Evolutionary conservation across 1,140 invertebrate species (phyloP).

Genomic region (Planococcus citri): DNA sequence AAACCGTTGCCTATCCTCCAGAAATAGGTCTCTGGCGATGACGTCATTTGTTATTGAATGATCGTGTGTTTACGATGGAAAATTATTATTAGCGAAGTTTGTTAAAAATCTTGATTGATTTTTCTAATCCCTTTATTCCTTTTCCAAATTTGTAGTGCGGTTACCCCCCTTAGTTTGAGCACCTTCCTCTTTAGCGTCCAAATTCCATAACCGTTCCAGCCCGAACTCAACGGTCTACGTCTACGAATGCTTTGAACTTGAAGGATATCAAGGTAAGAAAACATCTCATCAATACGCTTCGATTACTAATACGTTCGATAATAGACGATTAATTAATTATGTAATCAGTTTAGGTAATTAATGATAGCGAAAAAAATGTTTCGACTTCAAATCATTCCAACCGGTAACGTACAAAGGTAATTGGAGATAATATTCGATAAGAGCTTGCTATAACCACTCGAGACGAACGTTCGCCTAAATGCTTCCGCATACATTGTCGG

Average conservation of each 20-base stretch:
- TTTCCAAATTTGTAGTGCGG: too few relatives aligned
- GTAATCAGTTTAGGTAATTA: background rate
- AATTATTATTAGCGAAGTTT: background rate
- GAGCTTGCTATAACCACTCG: background rate
- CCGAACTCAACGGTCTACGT: too few relatives aligned
- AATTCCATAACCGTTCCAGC: too few relatives aligned
- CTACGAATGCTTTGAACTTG: too few relatives aligned
- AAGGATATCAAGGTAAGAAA: background rate
- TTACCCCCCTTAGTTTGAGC: too few relatives aligned
- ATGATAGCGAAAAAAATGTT: constrained; percentile 9
- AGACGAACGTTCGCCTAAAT: too few relatives aligned
- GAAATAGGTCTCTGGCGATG: background rate
- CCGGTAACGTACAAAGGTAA: background rate
- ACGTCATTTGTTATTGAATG: constrained; percentile 1
- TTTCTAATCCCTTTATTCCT: too few relatives aligned
- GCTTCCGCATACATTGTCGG: too few relatives aligned
- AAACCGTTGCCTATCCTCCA: too few relatives aligned
- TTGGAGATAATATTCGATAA: background rate
- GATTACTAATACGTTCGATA: too few relatives aligned
- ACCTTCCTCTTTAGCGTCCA: too few relatives aligned
- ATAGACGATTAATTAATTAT: background rate
- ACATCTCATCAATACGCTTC: background rate
- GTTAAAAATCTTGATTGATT: too few relatives aligned
- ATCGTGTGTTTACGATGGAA: background rate
- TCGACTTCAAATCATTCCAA: constrained; percentile 11